Evolutionary conservation across 2,888 invertebrate species (phyloP), one percentile per base, ranked within the genome.

Genomic region (Strigamia maritima): DNA sequence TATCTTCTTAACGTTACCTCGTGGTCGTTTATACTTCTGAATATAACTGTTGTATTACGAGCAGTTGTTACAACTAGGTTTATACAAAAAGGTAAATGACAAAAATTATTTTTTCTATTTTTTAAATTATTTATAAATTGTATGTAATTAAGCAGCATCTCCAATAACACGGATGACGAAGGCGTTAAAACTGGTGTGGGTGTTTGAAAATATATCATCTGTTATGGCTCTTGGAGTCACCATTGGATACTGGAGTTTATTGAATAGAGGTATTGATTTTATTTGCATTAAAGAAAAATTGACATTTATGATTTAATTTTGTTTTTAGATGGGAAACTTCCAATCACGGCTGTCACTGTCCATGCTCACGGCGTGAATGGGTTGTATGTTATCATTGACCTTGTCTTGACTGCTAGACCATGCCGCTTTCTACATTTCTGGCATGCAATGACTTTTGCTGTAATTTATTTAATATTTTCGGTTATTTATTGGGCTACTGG

Each of bases 341-440:
- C 80, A 22, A 10, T 79, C 16, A 54, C 79, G 12, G 40, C 79
- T 12, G 80, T 79, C 7, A 79, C 80, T 81, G 81, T 83, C 40
- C 83, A 83, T 80, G 82, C 83, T 1, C 86, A 86, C 80, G 85
- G 84, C 38, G 80, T 85, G 35, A 85, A 85, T 81, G 83, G 84
- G 3, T 77, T 84, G 24, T 84, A 84, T 81, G 83, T 84, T 6
- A 44, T 85, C 6, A 79, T 84, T n/a, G 85, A 85, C 81, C 82
- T 84, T 19, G 78, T 83, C 49, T 79, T 85, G 16, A 84, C 83
- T 2, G 83, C 83, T 70, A 83, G 83, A 14, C 85, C 86, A 16
- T 79, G 83, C 6, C 81, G 84, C 22, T 81, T 85, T 78, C 81
- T 84, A 12, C 86, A 86, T 80, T 82, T 84, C 77, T 82, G 83